Evolutionary conservation across 2,113 vertebrate species (phyloP).

Genomic region (Scopus umbretta): DNA sequence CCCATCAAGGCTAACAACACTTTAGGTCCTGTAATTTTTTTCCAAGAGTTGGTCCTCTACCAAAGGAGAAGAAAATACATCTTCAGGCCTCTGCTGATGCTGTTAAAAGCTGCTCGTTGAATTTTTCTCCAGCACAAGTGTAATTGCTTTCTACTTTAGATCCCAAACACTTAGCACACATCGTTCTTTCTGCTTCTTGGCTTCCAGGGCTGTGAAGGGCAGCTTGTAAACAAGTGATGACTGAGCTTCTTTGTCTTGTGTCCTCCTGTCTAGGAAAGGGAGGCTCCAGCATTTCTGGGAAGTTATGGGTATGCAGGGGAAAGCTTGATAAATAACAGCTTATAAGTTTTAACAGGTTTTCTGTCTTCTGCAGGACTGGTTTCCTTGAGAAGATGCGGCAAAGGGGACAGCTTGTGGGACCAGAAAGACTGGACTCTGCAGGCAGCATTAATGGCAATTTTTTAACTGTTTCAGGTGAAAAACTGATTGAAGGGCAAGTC

Average conservation of each 20-base stretch:
- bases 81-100: neutral
- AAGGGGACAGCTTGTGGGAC: neutral
- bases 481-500: constrained; percentile 78
- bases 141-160: neutral
- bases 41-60: neutral
- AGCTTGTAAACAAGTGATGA: neutral
- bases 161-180: neutral
- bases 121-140: neutral
- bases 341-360: neutral
- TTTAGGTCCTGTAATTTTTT: neutral
- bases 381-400: neutral
- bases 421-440: neutral
- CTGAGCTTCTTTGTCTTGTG: neutral
- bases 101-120: neutral
- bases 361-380: neutral
- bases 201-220: neutral
- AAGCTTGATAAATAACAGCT: neutral
- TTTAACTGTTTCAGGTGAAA: constrained; percentile 68
- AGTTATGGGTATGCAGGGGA: neutral
- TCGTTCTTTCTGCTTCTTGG: neutral
- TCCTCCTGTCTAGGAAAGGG: neutral
- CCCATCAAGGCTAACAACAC: neutral
- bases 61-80: neutral
- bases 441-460: neutral
- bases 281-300: neutral